Base-by-base conservation (phyloP, 2,797 vertebrate species). In the Gallinago nigripennis region DNA sequence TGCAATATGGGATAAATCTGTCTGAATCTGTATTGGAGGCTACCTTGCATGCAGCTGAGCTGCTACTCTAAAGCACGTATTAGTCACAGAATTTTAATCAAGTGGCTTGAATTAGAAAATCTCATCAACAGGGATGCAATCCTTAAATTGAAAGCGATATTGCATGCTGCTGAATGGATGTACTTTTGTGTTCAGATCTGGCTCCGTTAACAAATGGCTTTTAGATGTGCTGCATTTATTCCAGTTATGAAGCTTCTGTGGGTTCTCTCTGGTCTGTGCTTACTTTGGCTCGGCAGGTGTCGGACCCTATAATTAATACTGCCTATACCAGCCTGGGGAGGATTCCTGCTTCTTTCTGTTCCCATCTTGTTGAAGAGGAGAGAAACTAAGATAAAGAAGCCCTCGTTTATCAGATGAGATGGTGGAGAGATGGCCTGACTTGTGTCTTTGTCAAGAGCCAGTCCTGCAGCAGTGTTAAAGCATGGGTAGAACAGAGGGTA, bases 1-100 rank as follows among this genome's bases (percentile, higher is more conserved):
- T 12, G 58, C 37, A 93, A 18, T 53, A 72, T n/a, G 64, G 48
- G 61, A 43, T 53, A 65, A 71, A 90, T 76, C 61, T 72, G 19
- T 39, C 56, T 2, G 6, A 61, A 66, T 68, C 63, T 84, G 45
- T 64, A 41, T 35, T 77, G 71, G 56, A 73, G 45, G 53, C 64
- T 83, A 90, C 64, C 71, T 73, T 82, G 27, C 41, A 25, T 43
- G 63, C 72, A 70, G 54, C 53, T 76, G 35, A 92, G 64, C 64
- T 95, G 78, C 73, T 96, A 82, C 92, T 86, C 73, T 82, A 86
- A 82, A 85, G 64, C 57, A 23, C 53, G 10, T 56, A 54, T 92
- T 95, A 90, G 84, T 68, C 86, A 88, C 24, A 92, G 71, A 88
- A 75, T 95, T 95, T 85, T 89, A 94, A 94, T 96, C 71, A 88